Conservation (phyloP, 2,113 vertebrate genomes). For the Fregata magnificens region DNA sequence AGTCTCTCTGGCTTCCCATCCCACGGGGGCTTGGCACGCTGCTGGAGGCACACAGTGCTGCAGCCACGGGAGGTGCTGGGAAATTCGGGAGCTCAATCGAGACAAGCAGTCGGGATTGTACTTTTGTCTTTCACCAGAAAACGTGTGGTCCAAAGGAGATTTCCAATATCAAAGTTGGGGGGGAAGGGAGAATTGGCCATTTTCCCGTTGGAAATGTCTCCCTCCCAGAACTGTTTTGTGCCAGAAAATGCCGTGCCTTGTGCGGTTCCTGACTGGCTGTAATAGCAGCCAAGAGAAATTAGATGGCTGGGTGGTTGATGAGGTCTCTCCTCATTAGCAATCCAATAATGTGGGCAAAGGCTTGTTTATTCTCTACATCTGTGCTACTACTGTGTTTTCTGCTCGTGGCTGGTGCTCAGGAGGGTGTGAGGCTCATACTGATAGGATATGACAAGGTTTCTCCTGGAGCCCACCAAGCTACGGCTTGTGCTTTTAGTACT, state of each 20-base stretch:
- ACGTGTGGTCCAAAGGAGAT: neutral
- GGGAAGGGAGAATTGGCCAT: neutral
- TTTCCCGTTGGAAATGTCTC: neutral
- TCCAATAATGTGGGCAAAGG: neutral
- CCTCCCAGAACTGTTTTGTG: neutral
- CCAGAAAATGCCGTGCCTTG: neutral
- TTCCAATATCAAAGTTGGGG: neutral
- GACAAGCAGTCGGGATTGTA: rapidly evolving
- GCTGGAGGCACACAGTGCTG: neutral
- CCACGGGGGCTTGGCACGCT: neutral
- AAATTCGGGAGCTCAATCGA: rapidly evolving
- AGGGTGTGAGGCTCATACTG: neutral
- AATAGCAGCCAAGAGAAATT: neutral
- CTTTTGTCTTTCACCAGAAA: neutral
- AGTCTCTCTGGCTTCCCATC: neutral
- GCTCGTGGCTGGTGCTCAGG: neutral
- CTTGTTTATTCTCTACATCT: neutral
- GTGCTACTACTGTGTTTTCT: neutral
- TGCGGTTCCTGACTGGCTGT: neutral
- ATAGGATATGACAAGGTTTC: neutral
- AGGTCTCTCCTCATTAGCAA: slow-evolving; percentile 36
- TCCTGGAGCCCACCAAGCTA: neutral
- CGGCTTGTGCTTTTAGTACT: neutral
- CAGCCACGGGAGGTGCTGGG: neutral
- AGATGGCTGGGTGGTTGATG: neutral